These are phyloP conservation scores for Listronotus oregonensis DNA, from an alignment of 1,140 invertebrate species.

Conservation along the genomic window DNA sequence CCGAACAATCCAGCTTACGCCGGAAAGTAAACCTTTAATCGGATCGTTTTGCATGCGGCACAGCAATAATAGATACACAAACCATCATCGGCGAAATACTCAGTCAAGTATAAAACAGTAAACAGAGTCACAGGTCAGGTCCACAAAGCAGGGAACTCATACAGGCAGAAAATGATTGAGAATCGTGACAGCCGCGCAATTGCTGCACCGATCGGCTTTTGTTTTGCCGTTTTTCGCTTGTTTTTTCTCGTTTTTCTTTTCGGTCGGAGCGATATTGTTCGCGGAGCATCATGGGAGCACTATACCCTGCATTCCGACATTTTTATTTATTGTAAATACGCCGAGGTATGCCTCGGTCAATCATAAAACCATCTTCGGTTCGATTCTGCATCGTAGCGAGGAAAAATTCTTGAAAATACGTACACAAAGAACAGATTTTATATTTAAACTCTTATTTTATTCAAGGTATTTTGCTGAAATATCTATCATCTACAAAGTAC, in stretches of 20 bases:
- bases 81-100: slow-evolving; percentile 12
- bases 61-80: slow-evolving; percentile 30
- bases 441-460: too few species aligned
- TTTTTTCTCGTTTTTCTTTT: background rate
- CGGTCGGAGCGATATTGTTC: slow-evolving; percentile 13
- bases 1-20: slow-evolving; percentile 3
- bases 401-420: slow-evolving; percentile 3
- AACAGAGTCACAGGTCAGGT: slow-evolving; percentile 28
- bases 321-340: slow-evolving; percentile 18
- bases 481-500: too few species aligned
- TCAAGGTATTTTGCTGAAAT: too few species aligned
- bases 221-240: slow-evolving; percentile 19
- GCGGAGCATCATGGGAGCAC: slow-evolving; percentile 14
- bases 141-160: slow-evolving; percentile 23
- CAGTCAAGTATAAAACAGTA: slow-evolving; percentile 29
- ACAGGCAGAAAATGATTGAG: slow-evolving; percentile 30
- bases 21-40: slow-evolving; percentile 22
- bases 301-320: slow-evolving; percentile 9
- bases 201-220: slow-evolving; percentile 14
- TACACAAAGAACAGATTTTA: too few species aligned
- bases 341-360: slow-evolving; percentile 7
- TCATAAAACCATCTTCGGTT: slow-evolving; percentile 1
- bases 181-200: slow-evolving; percentile 28
- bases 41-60: slow-evolving; percentile 22
- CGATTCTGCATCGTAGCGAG: background rate